Conservation (phyloP, 1,140 invertebrate genomes). For the Papilio polyxenes region DNA sequence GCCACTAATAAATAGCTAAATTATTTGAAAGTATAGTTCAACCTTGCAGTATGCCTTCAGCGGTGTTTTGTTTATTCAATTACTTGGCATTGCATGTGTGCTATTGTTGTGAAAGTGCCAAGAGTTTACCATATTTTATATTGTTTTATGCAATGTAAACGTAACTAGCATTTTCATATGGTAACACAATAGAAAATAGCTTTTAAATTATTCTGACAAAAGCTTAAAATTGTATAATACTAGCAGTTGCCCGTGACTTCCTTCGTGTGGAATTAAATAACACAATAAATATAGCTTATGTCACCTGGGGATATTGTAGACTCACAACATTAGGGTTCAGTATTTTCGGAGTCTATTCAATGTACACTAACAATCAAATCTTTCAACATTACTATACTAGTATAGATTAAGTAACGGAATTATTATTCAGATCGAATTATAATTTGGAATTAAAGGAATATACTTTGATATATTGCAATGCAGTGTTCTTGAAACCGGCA, state of each 20-base stretch:
- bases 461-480: background rate
- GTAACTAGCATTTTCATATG: background rate
- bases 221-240: background rate
- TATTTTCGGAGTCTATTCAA: no score
- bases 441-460: background rate
- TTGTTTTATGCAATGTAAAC: background rate
- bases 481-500: background rate
- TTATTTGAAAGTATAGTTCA: conserved; percentile 10
- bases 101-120: conserved; percentile 7
- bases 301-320: no score
- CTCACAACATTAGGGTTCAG: no score
- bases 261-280: no score
- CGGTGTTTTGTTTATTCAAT: background rate
- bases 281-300: no score
- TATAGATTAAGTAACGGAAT: no score
- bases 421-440: background rate
- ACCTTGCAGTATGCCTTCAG: background rate
- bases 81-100: background rate
- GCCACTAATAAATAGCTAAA: background rate
- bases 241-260: no score
- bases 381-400: no score
- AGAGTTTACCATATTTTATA: background rate
- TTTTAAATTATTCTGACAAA: background rate
- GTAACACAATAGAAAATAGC: background rate
- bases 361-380: no score